Conservation (phyloP, 2,797 vertebrate species). For the Rhabdomys pumilio region DNA sequence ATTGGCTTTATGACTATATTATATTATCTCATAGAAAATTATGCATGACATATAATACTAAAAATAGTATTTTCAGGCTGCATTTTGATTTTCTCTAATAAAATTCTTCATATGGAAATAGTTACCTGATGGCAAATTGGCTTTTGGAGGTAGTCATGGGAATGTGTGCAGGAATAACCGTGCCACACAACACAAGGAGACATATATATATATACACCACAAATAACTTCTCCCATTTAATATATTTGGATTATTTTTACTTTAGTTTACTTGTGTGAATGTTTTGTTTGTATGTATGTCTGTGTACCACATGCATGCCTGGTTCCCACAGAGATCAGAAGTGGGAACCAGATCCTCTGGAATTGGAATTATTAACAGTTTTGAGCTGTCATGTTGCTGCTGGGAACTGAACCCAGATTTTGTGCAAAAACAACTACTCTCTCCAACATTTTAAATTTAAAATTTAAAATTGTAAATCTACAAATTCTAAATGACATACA, state of each 20-base stretch:
- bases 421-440: background rate
- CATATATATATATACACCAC: too few relatives aligned
- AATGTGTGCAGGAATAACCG: background rate
- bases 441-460: background rate
- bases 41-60: background rate
- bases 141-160: background rate
- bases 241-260: background rate
- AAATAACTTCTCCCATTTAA: background rate
- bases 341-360: background rate
- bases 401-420: background rate
- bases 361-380: background rate
- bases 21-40: conserved; percentile 20
- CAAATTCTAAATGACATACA: background rate
- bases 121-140: conserved; percentile 5
- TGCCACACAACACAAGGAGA: background rate
- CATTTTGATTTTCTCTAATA: conserved; percentile 8
- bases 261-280: background rate
- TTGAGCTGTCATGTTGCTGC: background rate
- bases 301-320: background rate
- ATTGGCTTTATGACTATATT: conserved; percentile 3
- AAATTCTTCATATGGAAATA: conserved; percentile 2
- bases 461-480: background rate
- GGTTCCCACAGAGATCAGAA: background rate
- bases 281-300: background rate
- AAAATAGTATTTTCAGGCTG: background rate